phyloP scores from a whole-genome alignment of 2,113 vertebrate genomes.

The Bothrops jararaca region DNA sequence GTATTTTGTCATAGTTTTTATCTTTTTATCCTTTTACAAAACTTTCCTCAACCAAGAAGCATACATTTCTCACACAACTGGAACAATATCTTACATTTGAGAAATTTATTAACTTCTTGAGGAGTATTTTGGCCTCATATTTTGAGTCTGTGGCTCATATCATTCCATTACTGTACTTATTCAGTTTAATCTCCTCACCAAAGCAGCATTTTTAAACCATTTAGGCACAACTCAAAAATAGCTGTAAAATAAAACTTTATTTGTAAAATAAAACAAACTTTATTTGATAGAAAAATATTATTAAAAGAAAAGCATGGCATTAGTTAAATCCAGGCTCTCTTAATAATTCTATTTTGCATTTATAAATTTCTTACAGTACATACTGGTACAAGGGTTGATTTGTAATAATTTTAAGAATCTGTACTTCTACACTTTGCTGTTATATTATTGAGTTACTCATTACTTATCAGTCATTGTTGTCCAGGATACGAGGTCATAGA shows the following conservation, averaged over 20 bases:
- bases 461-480: constrained; percentile 24
- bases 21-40: background rate
- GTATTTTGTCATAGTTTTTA: background rate
- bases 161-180: background rate
- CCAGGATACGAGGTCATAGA: background rate
- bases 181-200: background rate
- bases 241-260: background rate
- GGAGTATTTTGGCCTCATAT: too few species aligned
- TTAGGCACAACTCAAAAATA: background rate
- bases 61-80: background rate
- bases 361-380: background rate
- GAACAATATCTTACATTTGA: background rate
- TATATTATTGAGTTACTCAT: constrained; percentile 19
- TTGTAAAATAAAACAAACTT: background rate
- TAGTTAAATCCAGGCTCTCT: constrained; percentile 36
- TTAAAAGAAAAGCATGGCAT: background rate
- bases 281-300: background rate
- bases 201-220: background rate
- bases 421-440: constrained; percentile 44
- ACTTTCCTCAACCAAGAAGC: too few species aligned
- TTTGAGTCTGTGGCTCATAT: background rate
- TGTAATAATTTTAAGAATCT: constrained; percentile 38
- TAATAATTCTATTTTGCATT: constrained; percentile 29
- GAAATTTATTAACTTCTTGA: background rate
- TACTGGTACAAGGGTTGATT: background rate